Evolutionary conservation across 2,888 invertebrate genomes (phyloP).

Genomic region (Dione juno): DNA sequence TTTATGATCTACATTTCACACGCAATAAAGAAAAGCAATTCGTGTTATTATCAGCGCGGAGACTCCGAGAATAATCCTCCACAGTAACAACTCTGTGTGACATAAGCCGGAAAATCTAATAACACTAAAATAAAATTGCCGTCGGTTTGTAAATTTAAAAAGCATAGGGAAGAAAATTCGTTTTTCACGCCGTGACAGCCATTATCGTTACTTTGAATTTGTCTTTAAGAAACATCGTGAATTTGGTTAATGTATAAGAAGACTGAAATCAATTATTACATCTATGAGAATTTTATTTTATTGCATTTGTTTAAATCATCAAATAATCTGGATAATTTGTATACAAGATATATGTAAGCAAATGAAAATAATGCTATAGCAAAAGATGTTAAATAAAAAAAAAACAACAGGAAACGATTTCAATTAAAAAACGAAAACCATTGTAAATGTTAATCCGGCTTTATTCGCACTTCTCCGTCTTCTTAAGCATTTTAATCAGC

Average conservation of each 20-base stretch:
- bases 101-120: conserved; percentile 84
- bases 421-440: conserved; percentile 11
- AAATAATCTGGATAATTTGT: too few relatives aligned
- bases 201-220: conserved; percentile 81
- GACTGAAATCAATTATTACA: conserved; percentile 35
- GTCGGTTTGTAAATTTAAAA: conserved; percentile 81
- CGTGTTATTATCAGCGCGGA: conserved; percentile 83
- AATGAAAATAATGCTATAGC: not conserved
- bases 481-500: conserved; percentile 66
- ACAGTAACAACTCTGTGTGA: conserved; percentile 77
- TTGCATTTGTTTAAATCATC: too few relatives aligned
- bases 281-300: conserved; percentile 7
- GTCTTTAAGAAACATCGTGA: conserved; percentile 65
- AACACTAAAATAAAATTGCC: conserved; percentile 84
- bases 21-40: conserved; percentile 82
- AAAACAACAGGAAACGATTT: not conserved
- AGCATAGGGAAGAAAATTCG: conserved; percentile 79
- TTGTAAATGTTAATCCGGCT: conserved; percentile 39
- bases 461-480: conserved; percentile 43
- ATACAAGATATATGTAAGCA: not conserved
- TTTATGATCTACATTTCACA: conserved; percentile 79
- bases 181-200: conserved; percentile 76
- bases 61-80: conserved; percentile 81
- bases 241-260: conserved; percentile 59
- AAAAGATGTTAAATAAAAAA: not conserved